Evolutionary conservation across 2,888 invertebrate genomes (phyloP).

Genomic region (Eilema sororculum): DNA sequence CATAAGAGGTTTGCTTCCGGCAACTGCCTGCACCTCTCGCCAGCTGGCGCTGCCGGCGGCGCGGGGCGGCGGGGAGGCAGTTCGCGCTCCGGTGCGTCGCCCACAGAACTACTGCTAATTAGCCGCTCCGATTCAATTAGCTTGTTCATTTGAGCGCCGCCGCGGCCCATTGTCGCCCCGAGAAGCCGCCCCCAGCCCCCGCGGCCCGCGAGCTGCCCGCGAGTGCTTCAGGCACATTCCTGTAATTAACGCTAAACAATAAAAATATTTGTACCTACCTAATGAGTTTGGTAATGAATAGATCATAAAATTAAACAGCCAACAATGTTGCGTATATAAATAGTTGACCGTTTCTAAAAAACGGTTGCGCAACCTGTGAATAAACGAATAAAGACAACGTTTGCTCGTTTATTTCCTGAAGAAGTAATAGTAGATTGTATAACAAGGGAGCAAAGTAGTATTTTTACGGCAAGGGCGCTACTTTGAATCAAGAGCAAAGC

Average conservation of each 20-base stretch:
- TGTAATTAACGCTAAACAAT: conserved; percentile 43
- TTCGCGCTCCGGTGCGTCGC: conserved; percentile 25
- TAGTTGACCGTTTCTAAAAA: conserved; percentile 33
- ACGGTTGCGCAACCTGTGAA: conserved; percentile 13
- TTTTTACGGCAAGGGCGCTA: too few species aligned
- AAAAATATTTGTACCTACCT: conserved; percentile 44
- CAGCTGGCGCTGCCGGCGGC: conserved; percentile 11
- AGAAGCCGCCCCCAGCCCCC: background rate
- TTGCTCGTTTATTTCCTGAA: background rate
- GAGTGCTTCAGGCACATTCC: conserved; percentile 35
- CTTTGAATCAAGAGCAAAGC: too few species aligned
- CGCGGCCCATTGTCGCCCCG: background rate
- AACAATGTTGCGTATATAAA: conserved; percentile 28
- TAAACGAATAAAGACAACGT: background rate
- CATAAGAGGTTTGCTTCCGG: conserved; percentile 26
- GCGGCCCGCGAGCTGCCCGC: conserved; percentile 13
- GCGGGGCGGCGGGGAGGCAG: background rate
- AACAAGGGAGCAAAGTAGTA: too few species aligned
- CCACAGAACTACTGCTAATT: conserved; percentile 38
- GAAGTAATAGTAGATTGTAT: too few species aligned
- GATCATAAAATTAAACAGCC: conserved; percentile 40
- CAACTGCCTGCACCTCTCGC: conserved; percentile 11
- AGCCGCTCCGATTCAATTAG: conserved; percentile 47
- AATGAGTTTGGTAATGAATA: conserved; percentile 54
- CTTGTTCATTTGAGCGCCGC: conserved; percentile 38